Evolutionary conservation across 2,888 invertebrate genomes (phyloP).

Genomic region (Siphlonurus alternatus): DNA sequence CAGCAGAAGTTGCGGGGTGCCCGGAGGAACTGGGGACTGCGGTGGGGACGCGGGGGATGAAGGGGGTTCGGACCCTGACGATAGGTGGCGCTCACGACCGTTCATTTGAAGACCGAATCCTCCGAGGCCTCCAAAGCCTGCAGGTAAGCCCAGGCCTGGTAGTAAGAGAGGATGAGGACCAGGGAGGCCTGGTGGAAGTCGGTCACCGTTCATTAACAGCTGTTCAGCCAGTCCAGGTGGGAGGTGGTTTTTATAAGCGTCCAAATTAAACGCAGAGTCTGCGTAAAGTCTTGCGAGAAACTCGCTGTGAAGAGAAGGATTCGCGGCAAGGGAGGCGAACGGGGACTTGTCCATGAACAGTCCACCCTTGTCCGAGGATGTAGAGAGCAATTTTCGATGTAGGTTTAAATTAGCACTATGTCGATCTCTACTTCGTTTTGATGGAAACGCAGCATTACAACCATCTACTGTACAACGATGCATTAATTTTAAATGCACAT

Average conservation of each 20-base stretch:
- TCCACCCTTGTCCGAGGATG: conserved; percentile 23
- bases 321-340: conserved; percentile 34
- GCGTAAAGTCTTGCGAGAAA: conserved; percentile 62
- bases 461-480: conserved; percentile 90
- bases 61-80: conserved; percentile 36
- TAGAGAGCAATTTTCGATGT: conserved; percentile 73
- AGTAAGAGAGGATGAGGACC: conserved; percentile 40
- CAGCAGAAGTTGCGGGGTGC: conserved; percentile 10
- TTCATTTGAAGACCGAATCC: conserved; percentile 23
- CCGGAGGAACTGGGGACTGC: conserved; percentile 17
- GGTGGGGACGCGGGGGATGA: conserved; percentile 28
- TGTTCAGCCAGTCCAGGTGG: conserved; percentile 26
- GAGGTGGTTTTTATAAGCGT: conserved; percentile 38
- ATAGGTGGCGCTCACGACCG: conserved; percentile 23
- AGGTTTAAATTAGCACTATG: conserved; percentile 84
- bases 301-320: conserved; percentile 54
- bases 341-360: conserved; percentile 32
- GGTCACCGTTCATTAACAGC: conserved; percentile 30
- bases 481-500: conserved; percentile 86
- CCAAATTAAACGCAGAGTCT: conserved; percentile 41
- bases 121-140: conserved; percentile 35
- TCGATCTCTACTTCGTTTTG: conserved; percentile 78
- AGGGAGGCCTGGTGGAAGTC: conserved; percentile 23
- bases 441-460: conserved; percentile 87
- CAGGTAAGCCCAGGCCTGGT: conserved; percentile 37